These are phyloP conservation scores for Porites rus DNA, from an alignment of 92 coral and sea anemone species.

Conservation along the genomic window DNA sequence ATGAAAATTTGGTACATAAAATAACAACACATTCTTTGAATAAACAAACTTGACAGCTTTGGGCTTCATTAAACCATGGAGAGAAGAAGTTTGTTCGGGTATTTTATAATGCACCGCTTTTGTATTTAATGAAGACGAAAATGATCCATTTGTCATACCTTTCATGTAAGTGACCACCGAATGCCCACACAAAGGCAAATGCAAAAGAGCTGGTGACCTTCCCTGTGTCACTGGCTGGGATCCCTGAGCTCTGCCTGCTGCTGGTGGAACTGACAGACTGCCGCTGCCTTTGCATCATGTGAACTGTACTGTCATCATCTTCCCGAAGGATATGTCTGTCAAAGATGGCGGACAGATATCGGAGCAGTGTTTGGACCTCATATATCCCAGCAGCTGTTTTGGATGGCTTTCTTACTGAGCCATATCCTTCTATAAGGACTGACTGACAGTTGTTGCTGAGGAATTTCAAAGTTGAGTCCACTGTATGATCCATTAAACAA, in stretches of 20 bases:
- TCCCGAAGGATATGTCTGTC: slow-evolving; percentile 94
- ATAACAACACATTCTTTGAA: too few relatives aligned
- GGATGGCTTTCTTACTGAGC: slow-evolving; percentile 47
- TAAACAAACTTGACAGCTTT: too few relatives aligned
- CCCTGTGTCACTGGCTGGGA: slow-evolving; percentile 89
- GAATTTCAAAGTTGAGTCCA: slow-evolving; percentile 81
- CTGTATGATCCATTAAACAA: slow-evolving; percentile 90
- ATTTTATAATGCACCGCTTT: neutral
- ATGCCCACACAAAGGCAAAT: slow-evolving; percentile 97
- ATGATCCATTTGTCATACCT: slow-evolving; percentile 56
- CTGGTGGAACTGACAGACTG: slow-evolving; percentile 72
- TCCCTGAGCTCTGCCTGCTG: slow-evolving; percentile 89
- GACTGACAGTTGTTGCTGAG: slow-evolving; percentile 74
- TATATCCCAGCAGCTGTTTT: slow-evolving; percentile 83
- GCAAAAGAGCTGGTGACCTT: slow-evolving; percentile 89
- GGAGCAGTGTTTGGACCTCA: slow-evolving; percentile 86
- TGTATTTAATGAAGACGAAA: neutral
- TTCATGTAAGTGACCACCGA: slow-evolving; percentile 96
- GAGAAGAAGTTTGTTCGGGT: neutral
- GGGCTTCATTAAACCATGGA: neutral
- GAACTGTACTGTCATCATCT: slow-evolving; percentile 79
- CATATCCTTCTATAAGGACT: slow-evolving; percentile 78
- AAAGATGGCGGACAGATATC: slow-evolving; percentile 88
- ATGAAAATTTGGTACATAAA: too few relatives aligned
- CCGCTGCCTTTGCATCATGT: slow-evolving; percentile 71